Evolutionary conservation across 2,113 vertebrate species (phyloP), one percentile per base, ranked within the genome.

Genomic region (Rynchops niger): DNA sequence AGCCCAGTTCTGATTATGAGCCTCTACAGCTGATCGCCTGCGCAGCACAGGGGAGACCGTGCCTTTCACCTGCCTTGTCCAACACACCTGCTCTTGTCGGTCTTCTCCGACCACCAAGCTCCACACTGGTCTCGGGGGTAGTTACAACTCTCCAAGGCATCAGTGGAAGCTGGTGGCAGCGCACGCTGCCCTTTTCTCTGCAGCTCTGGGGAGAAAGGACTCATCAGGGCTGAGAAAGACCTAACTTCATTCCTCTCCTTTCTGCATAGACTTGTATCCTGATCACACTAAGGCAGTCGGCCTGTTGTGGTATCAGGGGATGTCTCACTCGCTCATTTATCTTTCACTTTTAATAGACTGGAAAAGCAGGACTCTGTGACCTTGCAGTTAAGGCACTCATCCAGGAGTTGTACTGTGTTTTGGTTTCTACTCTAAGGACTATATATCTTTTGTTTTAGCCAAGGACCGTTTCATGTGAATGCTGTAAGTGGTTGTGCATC

Each of bases 71-170:
- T 67, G 58, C 45, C 16, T 59, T 42, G 30, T 30, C 40, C 1
- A 0, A 42, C 19, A 15, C 0, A 1, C 26, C 13, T 32, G 55
- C 25, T 74, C 4, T 55, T 5, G 0, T 29, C 2, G 0, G 11
- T 36, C 10, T 52, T 50, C 29, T 25, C 47, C 66, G 42, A 40
- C 29, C 34, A 12, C 21, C 47, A 56, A 45, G 71, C 14, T 43
- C 47, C 17, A 27, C 3, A 0, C 12, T 18, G 3, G 14, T 52
- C 70, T 47, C 38, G 8, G 16, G 42, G 21, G 34, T 23, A 26
- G 62, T 9, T 23, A 12, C 1, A 2, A 40, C 23, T 20, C 21
- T n/a, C 25, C 50, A 36, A 17, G 22, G 11, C 29, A 42, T 32
- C 21, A 32, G 16, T 6, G 12, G 71, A 49, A 78, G 23, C 5